A percentile compares a stretch with the other conserved stretches of the same genome.
Conservation (phyloP, 2,113 vertebrate species). For the Mustelus asterias region DNA sequence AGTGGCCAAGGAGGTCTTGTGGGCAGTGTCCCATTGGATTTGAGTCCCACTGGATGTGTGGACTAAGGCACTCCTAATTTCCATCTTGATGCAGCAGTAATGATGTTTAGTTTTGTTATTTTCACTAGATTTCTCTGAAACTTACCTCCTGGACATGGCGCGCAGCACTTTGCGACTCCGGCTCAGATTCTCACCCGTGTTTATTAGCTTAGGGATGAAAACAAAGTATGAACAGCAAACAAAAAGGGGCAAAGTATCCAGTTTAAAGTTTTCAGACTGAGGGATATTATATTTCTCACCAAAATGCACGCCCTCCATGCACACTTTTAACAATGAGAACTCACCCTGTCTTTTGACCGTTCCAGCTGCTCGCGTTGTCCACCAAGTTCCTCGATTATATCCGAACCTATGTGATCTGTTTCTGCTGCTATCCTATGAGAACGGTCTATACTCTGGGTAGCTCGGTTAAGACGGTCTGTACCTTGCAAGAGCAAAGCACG, state of each 20-base stretch:
- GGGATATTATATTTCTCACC: not conserved
- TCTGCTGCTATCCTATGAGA: slow-evolving; percentile 81
- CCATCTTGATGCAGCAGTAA: not conserved
- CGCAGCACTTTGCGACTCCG: slow-evolving; percentile 85
- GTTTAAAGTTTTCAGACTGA: not conserved
- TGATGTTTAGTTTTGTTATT: not conserved
- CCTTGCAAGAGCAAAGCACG: slow-evolving; percentile 83
- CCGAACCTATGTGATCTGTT: slow-evolving; percentile 80
- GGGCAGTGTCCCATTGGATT: no score
- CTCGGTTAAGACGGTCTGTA: slow-evolving; percentile 74
- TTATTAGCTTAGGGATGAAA: slow-evolving; percentile 67
- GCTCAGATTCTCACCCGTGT: slow-evolving; percentile 88
- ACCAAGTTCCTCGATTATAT: slow-evolving; percentile 91
- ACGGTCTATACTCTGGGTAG: slow-evolving; percentile 81
- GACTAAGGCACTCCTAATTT: not conserved
- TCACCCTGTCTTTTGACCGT: slow-evolving; percentile 77
- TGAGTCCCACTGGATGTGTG: no score
- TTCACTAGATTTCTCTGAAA: not conserved
- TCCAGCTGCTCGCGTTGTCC: slow-evolving; percentile 91
- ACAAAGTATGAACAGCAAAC: not conserved
- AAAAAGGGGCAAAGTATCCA: not conserved
- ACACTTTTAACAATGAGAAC: slow-evolving; percentile 40
- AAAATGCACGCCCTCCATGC: not conserved
- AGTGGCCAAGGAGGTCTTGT: no score
- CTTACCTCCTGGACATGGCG: slow-evolving; percentile 84